Evolutionary conservation across 1,140 invertebrate genomes (phyloP).

Genomic region (Melitaea cinxia): DNA sequence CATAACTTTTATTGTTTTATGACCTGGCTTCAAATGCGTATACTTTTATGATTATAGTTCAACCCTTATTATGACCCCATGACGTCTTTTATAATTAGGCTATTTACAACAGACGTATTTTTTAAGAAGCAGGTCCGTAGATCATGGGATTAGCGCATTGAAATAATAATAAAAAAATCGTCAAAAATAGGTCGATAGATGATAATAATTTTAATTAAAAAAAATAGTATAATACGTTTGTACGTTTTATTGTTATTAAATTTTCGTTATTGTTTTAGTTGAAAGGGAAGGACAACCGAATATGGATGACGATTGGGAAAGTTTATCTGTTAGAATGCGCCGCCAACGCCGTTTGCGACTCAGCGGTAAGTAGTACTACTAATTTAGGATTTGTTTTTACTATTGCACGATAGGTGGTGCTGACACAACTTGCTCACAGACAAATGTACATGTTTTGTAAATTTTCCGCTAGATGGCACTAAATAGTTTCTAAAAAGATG

Average conservation of each 20-base stretch:
- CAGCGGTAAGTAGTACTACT: constrained; percentile 63
- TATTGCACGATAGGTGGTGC: constrained; percentile 47
- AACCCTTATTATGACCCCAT: too few species aligned
- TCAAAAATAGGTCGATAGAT: too few species aligned
- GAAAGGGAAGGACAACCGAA: constrained; percentile 85
- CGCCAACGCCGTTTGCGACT: constrained; percentile 83
- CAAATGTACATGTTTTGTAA: neutral
- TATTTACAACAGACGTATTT: too few species aligned
- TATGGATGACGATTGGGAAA: constrained; percentile 88
- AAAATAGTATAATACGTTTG: too few species aligned
- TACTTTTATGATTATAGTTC: too few species aligned
- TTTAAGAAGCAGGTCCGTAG: too few species aligned
- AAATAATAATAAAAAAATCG: too few species aligned
- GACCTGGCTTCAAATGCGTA: too few species aligned
- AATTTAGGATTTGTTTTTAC: constrained; percentile 30
- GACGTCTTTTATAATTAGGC: too few species aligned
- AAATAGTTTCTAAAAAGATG: neutral
- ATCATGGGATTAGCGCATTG: too few species aligned
- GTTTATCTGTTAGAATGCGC: constrained; percentile 87
- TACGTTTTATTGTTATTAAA: neutral
- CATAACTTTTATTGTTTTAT: too few species aligned
- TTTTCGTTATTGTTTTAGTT: constrained; percentile 48
- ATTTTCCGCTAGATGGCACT: constrained; percentile 49
- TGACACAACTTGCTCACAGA: neutral
- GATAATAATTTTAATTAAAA: too few species aligned